Evolutionary conservation across 2,888 invertebrate genomes (phyloP), one percentile per base, ranked within the genome.

Genomic region (Ptychoptera albimana): DNA sequence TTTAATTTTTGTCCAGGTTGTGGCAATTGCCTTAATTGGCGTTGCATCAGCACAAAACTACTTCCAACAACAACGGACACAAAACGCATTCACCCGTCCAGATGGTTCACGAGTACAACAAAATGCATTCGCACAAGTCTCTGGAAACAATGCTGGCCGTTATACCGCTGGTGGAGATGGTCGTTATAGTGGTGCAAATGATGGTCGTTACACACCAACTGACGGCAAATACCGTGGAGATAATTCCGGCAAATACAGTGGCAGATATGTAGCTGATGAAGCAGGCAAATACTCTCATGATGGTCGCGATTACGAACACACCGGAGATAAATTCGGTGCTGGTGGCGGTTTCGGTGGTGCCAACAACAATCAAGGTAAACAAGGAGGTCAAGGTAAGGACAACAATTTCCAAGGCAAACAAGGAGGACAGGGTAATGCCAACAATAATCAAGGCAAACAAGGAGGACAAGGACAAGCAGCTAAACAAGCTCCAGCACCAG

Each of bases 171-270:
- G 56, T 43, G 57, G 60, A 12, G 69, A 70, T 51, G 75, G 75
- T 2, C 70, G 69, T 55, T 76, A 75, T 50, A 49, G 65, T 14
- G 72, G 69, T 0, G 67, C 71, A 2, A 65, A 71, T 37, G 71
- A 72, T 48, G 74, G 74, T 9, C 66, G 59, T 52, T 74, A 74
- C 52, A 29, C 29, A 6, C 23, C 23, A 2, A 70, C 69, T 55
- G 76, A 75, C 50, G 49, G 65, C 14, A 72, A 69, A 0, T 67
- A 71, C 2, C 5, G 56, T 58, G 29, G 56, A 70, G 23, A 23
- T 23, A 65, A 71, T 37, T 71, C 72, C 48, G 74, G 74, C 9
- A 66, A 60, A 52, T 74, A 74, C 52, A 29, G 12, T 8, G 38
- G 38, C 12, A 37, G 12, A 38, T 11, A n/a, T 37, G 14, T 37